Base-by-base conservation (phyloP, 2,113 vertebrate genomes). In the Pachyramphus minor region DNA sequence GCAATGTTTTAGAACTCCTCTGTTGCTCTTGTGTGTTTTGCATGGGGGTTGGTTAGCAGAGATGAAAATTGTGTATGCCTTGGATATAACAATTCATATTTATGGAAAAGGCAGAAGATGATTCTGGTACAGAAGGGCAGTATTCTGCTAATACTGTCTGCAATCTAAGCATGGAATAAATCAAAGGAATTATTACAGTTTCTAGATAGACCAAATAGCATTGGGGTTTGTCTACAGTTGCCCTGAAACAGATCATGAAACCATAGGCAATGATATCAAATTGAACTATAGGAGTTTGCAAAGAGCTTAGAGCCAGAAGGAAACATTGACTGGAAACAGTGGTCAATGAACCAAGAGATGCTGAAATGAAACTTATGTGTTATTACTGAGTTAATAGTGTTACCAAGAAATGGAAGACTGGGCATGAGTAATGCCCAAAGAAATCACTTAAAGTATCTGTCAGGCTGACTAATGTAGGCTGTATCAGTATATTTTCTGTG, bases 351-450 rank as follows among this genome's bases (percentile, higher is more conserved):
- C 28, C 47, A 75, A 35, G 13, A 72, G n/a, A n/a, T 66, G 24
- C 24, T 45, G 37, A 50, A 19, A 20, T 17, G 4, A 3, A 42
- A 53, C n/a, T 75, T 53, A 8, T 0, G 1, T 20, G 18, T 49
- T 74, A 13, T 23, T 28, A 25, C 13, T 55, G 35, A 76, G 25
- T 39, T 64, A 72, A 45, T 33, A 5, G 20, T 35, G 21, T 25
- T 25, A 19, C 12, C 49, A 13, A 39, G 41, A 72, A 89, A 47
- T 49, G 14, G 24, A 58, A 79, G 52, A 14, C 10, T 39, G 30
- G 49, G 56, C 23, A 12, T 28, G 42, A 68, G 17, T 21, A 68
- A 72, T 73, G 41, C 9, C 24, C 56, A 28, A 6, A 35, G 18
- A 85, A 73, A 44, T 76, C 8, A 22, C 6, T 53, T 11, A 31